Base-by-base conservation (phyloP, 2,888 invertebrate genomes). In the Dasypolia templi region DNA sequence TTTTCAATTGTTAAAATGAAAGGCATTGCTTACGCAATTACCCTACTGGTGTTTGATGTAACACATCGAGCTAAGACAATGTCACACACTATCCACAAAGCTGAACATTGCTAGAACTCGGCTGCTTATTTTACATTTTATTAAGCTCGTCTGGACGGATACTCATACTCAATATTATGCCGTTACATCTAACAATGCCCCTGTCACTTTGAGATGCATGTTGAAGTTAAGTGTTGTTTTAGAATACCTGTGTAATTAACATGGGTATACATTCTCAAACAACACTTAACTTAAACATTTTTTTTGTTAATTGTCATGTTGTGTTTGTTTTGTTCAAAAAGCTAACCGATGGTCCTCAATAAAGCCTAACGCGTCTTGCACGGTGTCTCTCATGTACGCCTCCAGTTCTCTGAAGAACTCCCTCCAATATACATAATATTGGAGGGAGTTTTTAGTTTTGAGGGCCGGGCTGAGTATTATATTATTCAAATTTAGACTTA, bases 311-410 rank as follows among this genome's bases (percentile, higher is more conserved):
- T n/a, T n/a, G n/a, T n/a, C n/a, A n/a, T n/a, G n/a, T n/a, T n/a
- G n/a, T n/a, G n/a, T n/a, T n/a, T n/a, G n/a, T 35, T 3, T 35
- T 35, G 46, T 19, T 17, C 17, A 19, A 46, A 46, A 46, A 46
- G 19, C 53, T 35, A n/a, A 98, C 87, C 98, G 97, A 92, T 99
- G 98, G 87, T 98, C 98, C 1, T 97, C 94, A 9, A 99, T 94
- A 91, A 99, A 99, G 1, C 95, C 93, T 85, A 97, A 92, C 1
- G 97, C 97, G 29, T 97, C 96, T 3, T 88, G 85, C 0, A 97
- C 94, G 0, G 97, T 94, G 22, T 93, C 91, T 84, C 96, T 96
- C 90, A 98, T 96, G 69, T 94, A 94, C 0, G 26, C 75, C 44
- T 95, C 94, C 26, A 96, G 55, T 0, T 92, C 90, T 0, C 69